A percentile compares a stretch with the other conserved stretches of the same genome.
phyloP scores from a whole-genome alignment of 2,888 invertebrate species.

The Trichopoda pennipes region DNA sequence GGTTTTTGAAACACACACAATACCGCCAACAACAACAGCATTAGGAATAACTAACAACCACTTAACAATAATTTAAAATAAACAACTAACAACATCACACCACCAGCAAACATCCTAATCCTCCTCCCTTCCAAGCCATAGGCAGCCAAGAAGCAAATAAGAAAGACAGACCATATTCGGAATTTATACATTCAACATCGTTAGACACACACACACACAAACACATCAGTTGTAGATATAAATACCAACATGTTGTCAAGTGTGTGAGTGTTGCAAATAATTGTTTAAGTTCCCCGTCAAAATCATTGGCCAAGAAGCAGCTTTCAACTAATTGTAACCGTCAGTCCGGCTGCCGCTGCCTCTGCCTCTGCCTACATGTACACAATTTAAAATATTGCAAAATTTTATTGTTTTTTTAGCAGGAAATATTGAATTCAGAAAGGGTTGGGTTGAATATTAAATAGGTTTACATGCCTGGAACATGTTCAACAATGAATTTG shows the following conservation, averaged over 20 bases:
- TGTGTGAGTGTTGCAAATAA: conserved; percentile 25
- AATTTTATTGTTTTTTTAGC: conserved; percentile 24
- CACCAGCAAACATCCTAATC: background rate
- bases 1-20: conserved; percentile 29
- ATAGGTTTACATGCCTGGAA: background rate
- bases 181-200: conserved; percentile 13
- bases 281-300: conserved; percentile 39
- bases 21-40: background rate
- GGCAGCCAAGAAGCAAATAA: too few relatives aligned
- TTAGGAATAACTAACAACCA: conserved; percentile 5
- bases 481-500: background rate
- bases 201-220: background rate
- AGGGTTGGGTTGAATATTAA: conserved; percentile 45
- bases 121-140: background rate
- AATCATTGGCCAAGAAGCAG: conserved; percentile 33
- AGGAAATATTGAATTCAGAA: conserved; percentile 25
- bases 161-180: conserved; percentile 2
- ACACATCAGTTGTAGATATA: background rate
- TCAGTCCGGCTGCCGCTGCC: background rate
- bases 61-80: conserved; percentile 10
- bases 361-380: background rate
- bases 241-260: background rate
- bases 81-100: conserved; percentile 20
- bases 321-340: conserved; percentile 9
- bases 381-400: conserved; percentile 41